phyloP scores from a whole-genome alignment of 2,888 invertebrate genomes.

The Scaptomyza flava region DNA sequence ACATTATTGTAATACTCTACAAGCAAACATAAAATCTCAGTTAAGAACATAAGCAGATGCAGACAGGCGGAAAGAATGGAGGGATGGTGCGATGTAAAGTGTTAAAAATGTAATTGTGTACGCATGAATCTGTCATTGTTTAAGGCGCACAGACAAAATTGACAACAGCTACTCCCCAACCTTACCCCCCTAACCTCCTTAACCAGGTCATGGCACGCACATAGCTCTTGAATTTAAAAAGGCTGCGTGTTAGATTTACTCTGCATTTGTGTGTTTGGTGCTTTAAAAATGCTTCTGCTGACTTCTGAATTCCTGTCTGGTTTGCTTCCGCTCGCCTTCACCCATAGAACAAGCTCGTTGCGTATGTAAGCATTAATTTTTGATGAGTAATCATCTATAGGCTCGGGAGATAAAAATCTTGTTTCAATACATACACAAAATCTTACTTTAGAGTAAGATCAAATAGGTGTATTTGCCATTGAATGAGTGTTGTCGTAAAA shows the following conservation, averaged over 20 bases:
- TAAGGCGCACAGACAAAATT: constrained; percentile 51
- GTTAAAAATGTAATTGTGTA: constrained; percentile 62
- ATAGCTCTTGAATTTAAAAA: constrained; percentile 20
- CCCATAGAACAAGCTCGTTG: constrained; percentile 5
- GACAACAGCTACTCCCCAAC: constrained; percentile 4
- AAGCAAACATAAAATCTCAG: too few species aligned
- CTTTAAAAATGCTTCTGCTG: constrained; percentile 35
- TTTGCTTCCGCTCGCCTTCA: too few species aligned
- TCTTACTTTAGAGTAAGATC: too few species aligned
- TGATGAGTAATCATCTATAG: too few species aligned
- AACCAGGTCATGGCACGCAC: constrained; percentile 6
- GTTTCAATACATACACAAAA: too few species aligned
- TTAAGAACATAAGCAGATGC: too few species aligned
- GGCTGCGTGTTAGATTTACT: constrained; percentile 21
- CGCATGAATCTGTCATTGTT: constrained; percentile 61
- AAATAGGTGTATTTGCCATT: too few species aligned
- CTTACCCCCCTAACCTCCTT: neutral
- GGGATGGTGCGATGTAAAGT: constrained; percentile 25
- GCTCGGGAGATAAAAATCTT: too few species aligned
- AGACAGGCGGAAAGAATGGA: too few species aligned
- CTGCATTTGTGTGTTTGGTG: constrained; percentile 6
- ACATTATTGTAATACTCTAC: too few species aligned
- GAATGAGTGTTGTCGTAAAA: too few species aligned
- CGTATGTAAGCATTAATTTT: too few species aligned
- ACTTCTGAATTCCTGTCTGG: constrained; percentile 6